These are phyloP conservation scores for Tupaia chinensis DNA, from an alignment of 2,113 vertebrate genomes.

Conservation along the genomic window DNA sequence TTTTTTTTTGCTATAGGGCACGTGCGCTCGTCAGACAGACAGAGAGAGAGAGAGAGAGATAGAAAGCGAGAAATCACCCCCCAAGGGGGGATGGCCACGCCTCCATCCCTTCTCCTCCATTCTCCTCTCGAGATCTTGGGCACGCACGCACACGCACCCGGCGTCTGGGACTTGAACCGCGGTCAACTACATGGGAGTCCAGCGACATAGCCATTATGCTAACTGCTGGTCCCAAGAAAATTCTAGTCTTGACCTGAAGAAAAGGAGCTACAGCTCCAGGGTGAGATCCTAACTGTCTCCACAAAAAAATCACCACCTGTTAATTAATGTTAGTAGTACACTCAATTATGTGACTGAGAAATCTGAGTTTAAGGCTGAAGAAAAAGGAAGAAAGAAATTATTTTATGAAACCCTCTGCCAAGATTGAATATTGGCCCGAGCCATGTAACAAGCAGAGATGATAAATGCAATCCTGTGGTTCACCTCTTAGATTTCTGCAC, in stretches of 20 bases:
- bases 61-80: too few species aligned
- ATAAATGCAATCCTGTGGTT: constrained; percentile 45
- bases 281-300: neutral
- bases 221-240: neutral
- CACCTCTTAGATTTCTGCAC: constrained; percentile 42
- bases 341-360: neutral
- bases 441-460: neutral
- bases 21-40: too few species aligned
- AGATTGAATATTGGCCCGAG: neutral
- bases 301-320: neutral
- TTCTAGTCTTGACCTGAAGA: neutral
- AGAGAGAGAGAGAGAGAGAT: too few species aligned
- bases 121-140: too few species aligned
- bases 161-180: too few species aligned
- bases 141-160: too few species aligned
- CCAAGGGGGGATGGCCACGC: too few species aligned
- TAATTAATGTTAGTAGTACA: neutral
- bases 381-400: neutral
- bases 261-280: neutral
- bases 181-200: too few species aligned
- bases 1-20: too few species aligned
- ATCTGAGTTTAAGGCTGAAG: neutral
- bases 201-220: too few species aligned
- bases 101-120: too few species aligned
- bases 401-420: neutral